A percentile compares a stretch with the other conserved stretches of the same genome.
These are phyloP conservation scores for Himalopsyche japonica DNA, from an alignment of 2,888 invertebrate genomes.

Conservation along the genomic window DNA sequence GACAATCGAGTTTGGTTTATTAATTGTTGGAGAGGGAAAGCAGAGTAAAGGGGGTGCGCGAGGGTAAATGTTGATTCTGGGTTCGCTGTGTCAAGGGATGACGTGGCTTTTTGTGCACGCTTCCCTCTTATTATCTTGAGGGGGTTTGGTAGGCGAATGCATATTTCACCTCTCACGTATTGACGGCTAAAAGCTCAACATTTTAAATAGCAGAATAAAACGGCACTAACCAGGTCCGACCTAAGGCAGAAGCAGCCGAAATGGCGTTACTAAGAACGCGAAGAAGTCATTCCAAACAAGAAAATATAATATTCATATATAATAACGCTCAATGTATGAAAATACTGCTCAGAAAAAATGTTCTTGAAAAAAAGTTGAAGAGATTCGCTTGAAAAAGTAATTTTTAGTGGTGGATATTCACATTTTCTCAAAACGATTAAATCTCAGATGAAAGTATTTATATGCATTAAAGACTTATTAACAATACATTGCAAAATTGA, in stretches of 20 bases:
- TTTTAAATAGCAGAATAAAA: neutral
- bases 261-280: neutral
- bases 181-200: neutral
- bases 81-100: slow-evolving; percentile 13
- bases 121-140: neutral
- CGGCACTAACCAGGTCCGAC: neutral
- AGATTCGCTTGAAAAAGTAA: no score
- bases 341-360: no score
- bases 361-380: no score
- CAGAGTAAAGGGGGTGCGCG: neutral
- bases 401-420: no score
- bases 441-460: no score
- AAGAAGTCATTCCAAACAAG: no score
- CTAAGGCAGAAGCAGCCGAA: neutral
- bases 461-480: no score
- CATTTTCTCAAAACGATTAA: no score
- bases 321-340: no score
- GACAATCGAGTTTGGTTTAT: slow-evolving; percentile 31
- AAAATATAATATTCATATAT: no score
- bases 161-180: slow-evolving; percentile 10
- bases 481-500: no score
- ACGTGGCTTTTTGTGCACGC: slow-evolving; percentile 32
- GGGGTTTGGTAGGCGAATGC: slow-evolving; percentile 20
- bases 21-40: slow-evolving; percentile 18
- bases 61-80: slow-evolving; percentile 31